Percentiles rank a stretch among this genome's conserved stretches.
Conservation (phyloP, 2,888 invertebrate species). For the Ypsolopha scabrella region DNA sequence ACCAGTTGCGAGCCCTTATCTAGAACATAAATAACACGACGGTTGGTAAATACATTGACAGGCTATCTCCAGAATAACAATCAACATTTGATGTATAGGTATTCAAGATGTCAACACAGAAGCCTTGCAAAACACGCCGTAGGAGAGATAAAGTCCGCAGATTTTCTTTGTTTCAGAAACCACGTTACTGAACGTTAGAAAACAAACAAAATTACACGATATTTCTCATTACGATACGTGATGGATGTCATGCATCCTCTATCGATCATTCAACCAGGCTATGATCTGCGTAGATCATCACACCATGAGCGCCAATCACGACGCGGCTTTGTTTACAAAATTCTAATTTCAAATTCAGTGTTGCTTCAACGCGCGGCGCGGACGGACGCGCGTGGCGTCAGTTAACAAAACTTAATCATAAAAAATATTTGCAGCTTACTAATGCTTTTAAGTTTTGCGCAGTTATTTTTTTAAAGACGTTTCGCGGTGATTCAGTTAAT, state of each 20-base stretch:
- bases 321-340: constrained; percentile 23
- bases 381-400: constrained; percentile 21
- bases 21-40: no score
- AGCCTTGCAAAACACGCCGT: no score
- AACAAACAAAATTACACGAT: no score
- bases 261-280: not conserved
- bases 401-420: not conserved
- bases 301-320: constrained; percentile 13
- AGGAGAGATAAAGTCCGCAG: no score
- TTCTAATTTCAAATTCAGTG: constrained; percentile 42
- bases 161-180: no score
- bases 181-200: no score
- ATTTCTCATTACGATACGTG: not conserved
- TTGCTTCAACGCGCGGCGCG: constrained; percentile 27
- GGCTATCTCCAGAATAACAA: no score
- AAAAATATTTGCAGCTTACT: not conserved
- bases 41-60: no score
- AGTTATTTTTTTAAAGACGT: constrained; percentile 5
- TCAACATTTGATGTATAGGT: no score
- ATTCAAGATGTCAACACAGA: no score
- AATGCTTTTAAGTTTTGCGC: constrained; percentile 14
- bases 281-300: not conserved
- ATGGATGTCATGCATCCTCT: not conserved
- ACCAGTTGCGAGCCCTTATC: no score
- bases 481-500: not conserved